Evolutionary conservation across 2,888 invertebrate species (phyloP), one percentile per base, ranked within the genome.

Genomic region (Malthinus seriepunctatus): DNA sequence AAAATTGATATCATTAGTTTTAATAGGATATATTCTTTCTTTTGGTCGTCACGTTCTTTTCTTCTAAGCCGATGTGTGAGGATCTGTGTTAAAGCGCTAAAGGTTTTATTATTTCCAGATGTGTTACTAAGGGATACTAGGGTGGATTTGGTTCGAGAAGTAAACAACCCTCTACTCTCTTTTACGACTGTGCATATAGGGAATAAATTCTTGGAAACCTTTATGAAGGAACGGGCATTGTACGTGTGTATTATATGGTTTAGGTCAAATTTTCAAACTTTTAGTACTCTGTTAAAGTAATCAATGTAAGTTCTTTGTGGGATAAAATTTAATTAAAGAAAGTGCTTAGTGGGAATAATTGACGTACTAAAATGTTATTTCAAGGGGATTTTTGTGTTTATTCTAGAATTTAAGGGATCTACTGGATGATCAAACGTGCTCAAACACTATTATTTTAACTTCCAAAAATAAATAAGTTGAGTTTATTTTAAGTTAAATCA

Each of bases 31-130:
- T 23, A 11, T 47, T 34, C 15, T 44, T 32, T 9, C 37, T 31
- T 31, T 15, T 12, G 32, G n/a, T 14, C 32, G 32, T 44, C 32
- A 23, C 15, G 39, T 32, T 23, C 23, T 23, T 44, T n/a, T 9
- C 6, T 11, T 32, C 11, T 12, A 39, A 49, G 23, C 50, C 31
- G 11, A 31, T 32, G 14, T 11, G 5, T 11, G 32, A 42, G 9
- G 14, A 11, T 51, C 32, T 34, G 39, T 33, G 32, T 34, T 12
- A 23, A 34, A 35, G 37, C 23, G 10, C 23, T 9, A 50, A 34
- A 35, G 37, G 12, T 46, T 52, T 52, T 52, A 52, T 52, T 15
- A 46, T 46, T 52, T 52, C 52, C 52, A 52, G 52, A 52, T 52
- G 52, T 52, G 46, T 23, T 23, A 23, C 23, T 23, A 23, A 23